Conservation (phyloP, 2,888 invertebrate genomes). For the Lutraria lutraria region DNA sequence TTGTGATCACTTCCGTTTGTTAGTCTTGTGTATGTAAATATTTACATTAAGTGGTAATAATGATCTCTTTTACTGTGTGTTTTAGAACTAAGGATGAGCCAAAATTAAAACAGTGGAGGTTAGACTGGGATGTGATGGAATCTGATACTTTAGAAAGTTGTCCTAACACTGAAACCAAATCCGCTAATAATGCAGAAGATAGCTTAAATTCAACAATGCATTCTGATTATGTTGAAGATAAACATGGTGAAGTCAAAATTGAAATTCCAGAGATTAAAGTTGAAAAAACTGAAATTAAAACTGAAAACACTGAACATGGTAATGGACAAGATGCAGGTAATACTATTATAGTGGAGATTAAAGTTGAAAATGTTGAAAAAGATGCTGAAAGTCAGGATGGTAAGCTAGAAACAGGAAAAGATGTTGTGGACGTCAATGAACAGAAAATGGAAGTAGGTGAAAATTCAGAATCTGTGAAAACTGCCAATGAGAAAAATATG, state of each 20-base stretch:
- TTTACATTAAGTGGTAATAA: no score
- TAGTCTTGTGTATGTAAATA: no score
- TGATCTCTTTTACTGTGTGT: background rate
- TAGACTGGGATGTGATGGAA: conserved; percentile 71
- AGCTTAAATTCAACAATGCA: background rate
- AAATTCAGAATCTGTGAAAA: background rate
- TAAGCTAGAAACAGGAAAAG: background rate
- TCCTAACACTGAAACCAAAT: background rate
- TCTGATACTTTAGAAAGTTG: conserved; percentile 46
- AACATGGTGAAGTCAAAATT: background rate
- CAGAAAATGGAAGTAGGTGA: background rate
- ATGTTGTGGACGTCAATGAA: background rate
- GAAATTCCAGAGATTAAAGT: background rate
- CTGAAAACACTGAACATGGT: background rate
- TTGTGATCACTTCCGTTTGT: no score
- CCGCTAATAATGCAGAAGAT: background rate
- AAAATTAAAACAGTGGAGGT: conserved; percentile 76
- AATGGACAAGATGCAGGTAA: background rate
- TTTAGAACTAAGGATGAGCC: conserved; percentile 75
- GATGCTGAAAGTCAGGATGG: background rate
- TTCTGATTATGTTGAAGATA: background rate
- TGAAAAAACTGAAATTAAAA: background rate
- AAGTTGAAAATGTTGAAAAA: conserved; percentile 9
- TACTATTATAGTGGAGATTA: background rate
- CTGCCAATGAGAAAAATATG: background rate